These are phyloP conservation scores for Spisula subtruncata DNA, from an alignment of 2,888 invertebrate genomes.

Conservation along the genomic window DNA sequence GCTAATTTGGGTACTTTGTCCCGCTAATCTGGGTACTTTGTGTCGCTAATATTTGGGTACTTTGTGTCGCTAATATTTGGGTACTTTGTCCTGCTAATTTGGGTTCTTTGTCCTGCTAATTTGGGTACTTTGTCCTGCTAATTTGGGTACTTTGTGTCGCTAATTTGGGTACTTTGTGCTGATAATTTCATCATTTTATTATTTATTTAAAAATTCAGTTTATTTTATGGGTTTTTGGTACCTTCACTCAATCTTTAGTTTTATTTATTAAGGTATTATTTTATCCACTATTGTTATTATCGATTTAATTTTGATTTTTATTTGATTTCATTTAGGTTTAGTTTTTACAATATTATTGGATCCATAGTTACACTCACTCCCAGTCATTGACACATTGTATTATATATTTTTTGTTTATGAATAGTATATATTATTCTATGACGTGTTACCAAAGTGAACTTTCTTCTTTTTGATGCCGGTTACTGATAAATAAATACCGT, in stretches of 20 bases:
- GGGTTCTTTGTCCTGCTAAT: too few species aligned
- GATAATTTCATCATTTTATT: conserved; percentile 1
- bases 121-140: too few species aligned
- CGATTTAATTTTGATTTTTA: not conserved
- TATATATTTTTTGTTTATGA: conserved; percentile 11
- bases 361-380: not conserved
- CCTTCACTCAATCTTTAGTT: not conserved
- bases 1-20: too few species aligned
- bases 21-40: too few species aligned
- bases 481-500: conserved; percentile 31
- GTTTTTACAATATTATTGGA: not conserved
- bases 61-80: not conserved
- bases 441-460: conserved; percentile 30
- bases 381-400: conserved; percentile 19
- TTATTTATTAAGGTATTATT: not conserved
- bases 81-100: too few species aligned
- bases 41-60: too few species aligned
- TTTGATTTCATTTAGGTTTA: conserved; percentile 3
- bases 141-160: too few species aligned
- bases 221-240: not conserved
- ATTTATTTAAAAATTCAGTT: not conserved
- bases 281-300: not conserved
- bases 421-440: conserved; percentile 18
- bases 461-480: conserved; percentile 32
- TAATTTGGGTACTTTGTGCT: too few species aligned